A percentile compares a stretch with the other conserved stretches of the same genome.
Conservation (phyloP, 2,113 vertebrate species). For the Stigmatopora nigra region DNA sequence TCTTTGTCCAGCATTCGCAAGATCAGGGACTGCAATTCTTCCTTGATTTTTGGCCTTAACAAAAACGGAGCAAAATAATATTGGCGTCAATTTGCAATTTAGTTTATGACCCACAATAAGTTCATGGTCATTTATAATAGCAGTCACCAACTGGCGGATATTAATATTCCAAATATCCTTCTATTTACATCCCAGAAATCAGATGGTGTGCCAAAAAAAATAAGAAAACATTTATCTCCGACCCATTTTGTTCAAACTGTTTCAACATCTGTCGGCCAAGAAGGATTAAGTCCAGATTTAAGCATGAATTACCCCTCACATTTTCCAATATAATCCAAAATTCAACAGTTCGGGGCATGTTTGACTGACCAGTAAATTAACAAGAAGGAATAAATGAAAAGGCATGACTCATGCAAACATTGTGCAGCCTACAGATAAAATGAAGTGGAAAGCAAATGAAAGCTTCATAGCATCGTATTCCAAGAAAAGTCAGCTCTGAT, state of each 20-base stretch:
- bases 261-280: background rate
- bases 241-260: too few species aligned
- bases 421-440: background rate
- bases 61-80: slow-evolving; percentile 1
- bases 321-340: background rate
- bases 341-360: background rate
- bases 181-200: too few species aligned
- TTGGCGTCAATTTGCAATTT: background rate
- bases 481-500: background rate
- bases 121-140: too few species aligned
- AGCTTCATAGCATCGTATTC: background rate
- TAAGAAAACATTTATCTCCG: too few species aligned
- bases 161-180: too few species aligned
- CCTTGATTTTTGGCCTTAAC: slow-evolving; percentile 74
- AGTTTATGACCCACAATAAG: background rate
- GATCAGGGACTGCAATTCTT: slow-evolving; percentile 80
- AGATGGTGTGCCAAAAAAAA: too few species aligned
- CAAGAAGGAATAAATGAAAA: background rate
- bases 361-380: background rate
- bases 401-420: background rate
- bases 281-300: background rate
- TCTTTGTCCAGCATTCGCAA: slow-evolving; percentile 90
- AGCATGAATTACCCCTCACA: background rate
- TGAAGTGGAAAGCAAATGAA: background rate
- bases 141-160: too few species aligned